These are phyloP conservation scores for Trachemys scripta DNA, from an alignment of 2,113 vertebrate genomes.

Conservation along the genomic window DNA sequence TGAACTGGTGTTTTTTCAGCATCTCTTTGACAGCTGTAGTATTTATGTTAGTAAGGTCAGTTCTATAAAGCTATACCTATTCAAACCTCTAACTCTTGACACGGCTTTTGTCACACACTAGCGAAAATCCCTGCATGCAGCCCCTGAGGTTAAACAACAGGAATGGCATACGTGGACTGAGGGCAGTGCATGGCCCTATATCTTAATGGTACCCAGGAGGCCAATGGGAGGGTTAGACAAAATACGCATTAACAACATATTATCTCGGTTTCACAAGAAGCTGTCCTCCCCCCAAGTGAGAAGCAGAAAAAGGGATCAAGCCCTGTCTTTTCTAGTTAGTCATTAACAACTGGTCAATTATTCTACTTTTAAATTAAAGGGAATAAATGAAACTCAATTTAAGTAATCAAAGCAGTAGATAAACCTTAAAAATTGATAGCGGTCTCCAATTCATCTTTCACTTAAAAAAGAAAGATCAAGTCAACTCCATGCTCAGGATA, in stretches of 20 bases:
- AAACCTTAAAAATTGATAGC: background rate
- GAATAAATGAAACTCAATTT: background rate
- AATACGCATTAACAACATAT: conserved; percentile 44
- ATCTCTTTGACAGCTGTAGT: background rate
- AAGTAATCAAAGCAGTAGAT: background rate
- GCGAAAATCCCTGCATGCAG: background rate
- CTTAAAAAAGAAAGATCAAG: conserved; percentile 43
- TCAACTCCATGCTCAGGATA: background rate
- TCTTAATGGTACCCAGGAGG: conserved; percentile 17
- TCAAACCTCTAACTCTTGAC: background rate
- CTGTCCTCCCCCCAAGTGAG: conserved; percentile 37
- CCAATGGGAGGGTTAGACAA: background rate
- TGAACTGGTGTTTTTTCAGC: background rate
- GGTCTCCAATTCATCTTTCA: conserved; percentile 45
- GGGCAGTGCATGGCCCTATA: conserved; percentile 49
- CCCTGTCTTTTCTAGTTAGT: conserved; percentile 31
- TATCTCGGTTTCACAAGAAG: conserved; percentile 38
- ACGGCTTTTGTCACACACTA: background rate
- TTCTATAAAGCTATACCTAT: background rate
- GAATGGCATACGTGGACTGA: background rate
- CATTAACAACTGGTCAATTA: conserved; percentile 54
- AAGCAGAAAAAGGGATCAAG: conserved; percentile 52
- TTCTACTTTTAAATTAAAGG: conserved; percentile 27
- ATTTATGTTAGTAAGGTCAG: background rate
- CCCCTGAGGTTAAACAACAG: conserved; percentile 17